phyloP scores from a whole-genome alignment of 2,797 vertebrate species.

The Gymnodraco acuticeps region DNA sequence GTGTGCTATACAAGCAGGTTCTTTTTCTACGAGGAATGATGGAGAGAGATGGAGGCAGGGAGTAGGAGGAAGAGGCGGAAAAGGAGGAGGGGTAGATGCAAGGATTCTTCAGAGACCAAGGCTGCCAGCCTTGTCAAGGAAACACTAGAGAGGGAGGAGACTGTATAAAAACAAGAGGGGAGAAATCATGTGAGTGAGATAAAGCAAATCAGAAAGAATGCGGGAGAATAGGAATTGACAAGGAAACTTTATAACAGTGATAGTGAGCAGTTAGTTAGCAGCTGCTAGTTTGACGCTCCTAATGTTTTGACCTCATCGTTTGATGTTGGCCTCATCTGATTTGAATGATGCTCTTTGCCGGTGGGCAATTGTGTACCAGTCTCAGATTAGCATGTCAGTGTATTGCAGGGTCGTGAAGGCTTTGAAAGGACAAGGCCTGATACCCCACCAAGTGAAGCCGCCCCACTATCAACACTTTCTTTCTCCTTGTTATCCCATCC shows the following conservation, averaged over 20 bases:
- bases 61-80: constrained; percentile 42
- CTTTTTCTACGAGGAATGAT: constrained; percentile 26
- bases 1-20: neutral
- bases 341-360: constrained; percentile 66
- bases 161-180: constrained; percentile 45
- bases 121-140: constrained; percentile 60
- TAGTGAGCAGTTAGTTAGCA: constrained; percentile 9
- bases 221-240: constrained; percentile 14
- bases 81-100: constrained; percentile 51
- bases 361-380: too few species aligned
- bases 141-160: constrained; percentile 51
- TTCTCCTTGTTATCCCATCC: constrained; percentile 11
- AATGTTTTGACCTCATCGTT: constrained; percentile 44
- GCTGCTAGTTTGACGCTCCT: neutral
- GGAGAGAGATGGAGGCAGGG: constrained; percentile 32
- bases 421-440: constrained; percentile 56
- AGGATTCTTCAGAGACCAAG: constrained; percentile 63
- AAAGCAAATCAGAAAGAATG: constrained; percentile 15
- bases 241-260: constrained; percentile 19
- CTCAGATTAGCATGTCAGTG: constrained; percentile 49
- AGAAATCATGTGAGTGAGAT: constrained; percentile 26
- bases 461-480: constrained; percentile 2
- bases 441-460: constrained; percentile 26
- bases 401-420: constrained; percentile 28
- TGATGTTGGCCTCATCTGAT: constrained; percentile 55